A percentile compares a stretch with the other conserved stretches of the same genome.
These are phyloP conservation scores for Clitarchus hookeri DNA, from an alignment of 2,888 invertebrate genomes.

Conservation along the genomic window DNA sequence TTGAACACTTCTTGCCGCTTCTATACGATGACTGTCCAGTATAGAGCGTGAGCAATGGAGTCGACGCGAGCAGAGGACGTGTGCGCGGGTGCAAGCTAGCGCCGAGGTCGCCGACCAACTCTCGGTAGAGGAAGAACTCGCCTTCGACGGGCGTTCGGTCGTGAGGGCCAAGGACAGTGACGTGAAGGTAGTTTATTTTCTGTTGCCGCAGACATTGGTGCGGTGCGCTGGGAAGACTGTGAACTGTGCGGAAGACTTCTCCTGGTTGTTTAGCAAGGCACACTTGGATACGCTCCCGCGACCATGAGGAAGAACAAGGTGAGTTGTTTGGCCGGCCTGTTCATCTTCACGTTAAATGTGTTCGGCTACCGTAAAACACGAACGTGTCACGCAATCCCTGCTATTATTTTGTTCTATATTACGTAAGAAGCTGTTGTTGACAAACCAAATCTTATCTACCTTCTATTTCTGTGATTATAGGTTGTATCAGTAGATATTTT, in stretches of 20 bases:
- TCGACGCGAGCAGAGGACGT: not conserved
- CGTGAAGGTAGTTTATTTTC: too few species aligned
- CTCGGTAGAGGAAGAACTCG: not conserved
- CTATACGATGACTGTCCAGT: not conserved
- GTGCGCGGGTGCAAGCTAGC: not conserved
- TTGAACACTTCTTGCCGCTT: not conserved
- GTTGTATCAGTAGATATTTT: too few species aligned
- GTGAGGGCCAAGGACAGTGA: too few species aligned
- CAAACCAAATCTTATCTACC: too few species aligned
- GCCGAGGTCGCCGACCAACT: not conserved
- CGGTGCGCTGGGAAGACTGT: too few species aligned
- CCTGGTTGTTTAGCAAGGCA: not conserved
- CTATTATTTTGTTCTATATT: too few species aligned
- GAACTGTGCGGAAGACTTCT: not conserved
- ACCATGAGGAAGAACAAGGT: not conserved
- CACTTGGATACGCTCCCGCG: conserved; percentile 3
- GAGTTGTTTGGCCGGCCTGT: not conserved
- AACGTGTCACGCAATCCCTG: not conserved
- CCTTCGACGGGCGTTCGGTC: not conserved
- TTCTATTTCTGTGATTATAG: too few species aligned
- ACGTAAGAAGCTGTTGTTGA: too few species aligned
- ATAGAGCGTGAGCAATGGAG: not conserved
- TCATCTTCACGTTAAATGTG: not conserved
- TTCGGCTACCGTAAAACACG: not conserved
- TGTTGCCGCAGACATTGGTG: too few species aligned